phyloP scores from a whole-genome alignment of 1,140 invertebrate species.

The Stegodyphus dumicola region DNA sequence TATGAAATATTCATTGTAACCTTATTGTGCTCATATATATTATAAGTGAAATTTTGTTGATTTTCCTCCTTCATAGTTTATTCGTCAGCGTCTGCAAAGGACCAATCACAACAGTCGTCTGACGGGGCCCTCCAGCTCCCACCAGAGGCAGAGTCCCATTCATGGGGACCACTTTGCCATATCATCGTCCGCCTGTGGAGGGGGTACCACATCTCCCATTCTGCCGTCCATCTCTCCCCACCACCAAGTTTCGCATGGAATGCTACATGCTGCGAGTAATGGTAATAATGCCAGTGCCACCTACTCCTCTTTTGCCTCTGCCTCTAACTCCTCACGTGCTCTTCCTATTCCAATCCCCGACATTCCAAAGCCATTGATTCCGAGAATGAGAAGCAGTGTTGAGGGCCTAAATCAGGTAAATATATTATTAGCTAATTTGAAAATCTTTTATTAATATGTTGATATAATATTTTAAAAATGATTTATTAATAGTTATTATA shows the following conservation, averaged over 20 bases:
- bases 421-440: not conserved
- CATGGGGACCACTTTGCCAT: slow-evolving; percentile 67
- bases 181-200: slow-evolving; percentile 62
- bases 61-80: slow-evolving; percentile 45
- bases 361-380: slow-evolving; percentile 71
- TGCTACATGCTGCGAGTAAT: not conserved
- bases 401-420: slow-evolving; percentile 81
- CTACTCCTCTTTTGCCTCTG: slow-evolving; percentile 38
- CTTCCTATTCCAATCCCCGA: slow-evolving; percentile 68
- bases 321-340: slow-evolving; percentile 29
- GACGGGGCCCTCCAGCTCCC: slow-evolving; percentile 59
- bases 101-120: slow-evolving; percentile 66
- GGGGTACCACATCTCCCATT: slow-evolving; percentile 18
- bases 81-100: slow-evolving; percentile 66
- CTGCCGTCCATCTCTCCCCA: slow-evolving; percentile 49
- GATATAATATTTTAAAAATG: too few relatives aligned
- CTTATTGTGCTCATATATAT: too few relatives aligned
- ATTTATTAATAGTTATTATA: too few relatives aligned
- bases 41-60: not conserved
- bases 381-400: slow-evolving; percentile 82
- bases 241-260: not conserved
- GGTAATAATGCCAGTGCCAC: slow-evolving; percentile 46
- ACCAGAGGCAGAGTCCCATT: slow-evolving; percentile 66
- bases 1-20: too few relatives aligned
- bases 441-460: too few relatives aligned